Base-by-base conservation (phyloP, 2,797 vertebrate species). In the Falco cherrug region DNA sequence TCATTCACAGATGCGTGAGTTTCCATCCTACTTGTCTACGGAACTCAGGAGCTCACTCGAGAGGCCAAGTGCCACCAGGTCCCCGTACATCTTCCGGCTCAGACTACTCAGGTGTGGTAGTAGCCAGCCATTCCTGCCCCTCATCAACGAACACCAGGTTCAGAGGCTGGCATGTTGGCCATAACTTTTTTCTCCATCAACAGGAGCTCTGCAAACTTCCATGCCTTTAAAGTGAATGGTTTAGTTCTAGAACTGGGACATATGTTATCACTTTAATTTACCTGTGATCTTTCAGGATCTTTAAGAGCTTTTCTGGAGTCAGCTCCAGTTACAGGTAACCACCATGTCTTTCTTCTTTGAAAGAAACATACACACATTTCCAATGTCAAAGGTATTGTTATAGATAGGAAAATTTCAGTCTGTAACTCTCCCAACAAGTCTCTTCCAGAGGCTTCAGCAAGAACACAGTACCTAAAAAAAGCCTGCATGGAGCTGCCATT, bases 111-210 rank as follows among this genome's bases (percentile, higher is more conserved):
- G 21, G 4, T 70, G 18, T 31, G 37, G 9, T 43, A 43, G 31
- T 20, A 76, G 15, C 5, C 19, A 78, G 47, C 37, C 1, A 31
- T 51, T 73, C 21, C 21, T 61, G 22, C 28, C 26, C 31, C 15
- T 63, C 35, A 37, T 21, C 0, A 0, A 51, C 14, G 22, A 51
- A 7, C 13, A 50, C 10, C 33, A 77, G 11, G 5, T 35, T 83
- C 43, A 50, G 26, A 43, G 14, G 14, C 19, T 60, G n/a, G 1
- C 22, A 24, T 35, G 10, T 7, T n/a, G 5, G 3, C 12, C 29
- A 3, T 22, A 68, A n/a, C 17, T 9, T 1, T 75, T 91, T 89
- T 60, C 37, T 50, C 5, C 43, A 37, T 33, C 22, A 82, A 6
- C 3, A 31, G 16, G 12, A 73, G 4, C 14, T 79, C n/a, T 54